These are phyloP conservation scores for Dipodomys ordii DNA, from an alignment of 2,113 vertebrate genomes.

Conservation along the genomic window DNA sequence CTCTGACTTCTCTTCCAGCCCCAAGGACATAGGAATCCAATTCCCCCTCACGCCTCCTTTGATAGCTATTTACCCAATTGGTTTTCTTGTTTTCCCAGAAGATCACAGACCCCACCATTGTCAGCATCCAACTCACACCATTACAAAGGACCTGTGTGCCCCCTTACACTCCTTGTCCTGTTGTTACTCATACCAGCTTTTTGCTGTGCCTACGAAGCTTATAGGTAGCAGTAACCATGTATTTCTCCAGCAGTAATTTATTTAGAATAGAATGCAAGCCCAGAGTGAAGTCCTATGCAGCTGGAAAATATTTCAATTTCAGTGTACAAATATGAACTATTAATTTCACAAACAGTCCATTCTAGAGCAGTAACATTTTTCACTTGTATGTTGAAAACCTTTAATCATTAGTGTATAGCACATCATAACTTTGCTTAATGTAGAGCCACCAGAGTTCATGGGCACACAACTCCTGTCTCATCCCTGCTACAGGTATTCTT, in stretches of 20 bases:
- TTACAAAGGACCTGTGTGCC: background rate
- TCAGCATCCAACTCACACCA: background rate
- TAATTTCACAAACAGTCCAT: background rate
- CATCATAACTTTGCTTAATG: background rate
- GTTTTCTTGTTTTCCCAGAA: constrained; percentile 1
- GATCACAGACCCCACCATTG: background rate
- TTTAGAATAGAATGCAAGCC: background rate
- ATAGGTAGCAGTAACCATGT: background rate
- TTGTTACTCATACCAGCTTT: background rate
- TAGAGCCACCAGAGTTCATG: background rate
- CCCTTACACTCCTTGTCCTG: background rate
- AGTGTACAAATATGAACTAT: background rate
- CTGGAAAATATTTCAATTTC: background rate
- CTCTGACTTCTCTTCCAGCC: background rate
- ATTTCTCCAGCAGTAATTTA: background rate
- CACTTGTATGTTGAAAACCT: background rate
- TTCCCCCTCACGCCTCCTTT: too few species aligned
- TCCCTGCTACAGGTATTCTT: background rate
- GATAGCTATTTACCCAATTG: background rate
- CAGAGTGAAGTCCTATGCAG: background rate
- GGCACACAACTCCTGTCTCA: background rate
- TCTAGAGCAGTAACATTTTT: background rate
- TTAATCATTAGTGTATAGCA: background rate
- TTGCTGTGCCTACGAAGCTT: background rate
- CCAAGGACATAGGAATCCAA: too few species aligned